Base-by-base conservation (phyloP, 2,797 vertebrate genomes). In the Microctenopoma stevenorrisi region DNA sequence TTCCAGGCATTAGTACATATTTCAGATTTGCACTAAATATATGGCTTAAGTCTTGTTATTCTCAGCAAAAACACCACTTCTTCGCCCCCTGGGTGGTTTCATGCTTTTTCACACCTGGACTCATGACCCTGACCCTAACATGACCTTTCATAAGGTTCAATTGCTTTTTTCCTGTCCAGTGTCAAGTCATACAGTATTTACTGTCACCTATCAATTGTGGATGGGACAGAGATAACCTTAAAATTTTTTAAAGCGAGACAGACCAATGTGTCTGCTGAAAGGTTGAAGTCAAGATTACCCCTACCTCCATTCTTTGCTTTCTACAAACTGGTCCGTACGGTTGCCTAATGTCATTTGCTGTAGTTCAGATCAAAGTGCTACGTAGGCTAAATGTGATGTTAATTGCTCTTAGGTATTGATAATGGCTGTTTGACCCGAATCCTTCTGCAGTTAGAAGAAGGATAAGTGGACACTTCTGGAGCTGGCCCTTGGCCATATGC, bases 331-430 rank as follows among this genome's bases (percentile, higher is more conserved):
- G 52, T 68, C 78, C 50, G 71, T 79, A 86, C 65, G 87, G 60
- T 66, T 79, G 51, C 53, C 63, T 89, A 86, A 91, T 90, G 72
- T 85, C 70, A 90, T 88, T 84, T 83, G 16, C 43, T 6, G 15
- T 44, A 80, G 76, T 75, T 68, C 48, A 68, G 63, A 84, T 85
- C 76, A 88, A 88, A 91, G 74, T 79, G 86, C 81, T 86, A 84
- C 9, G 54, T 84, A 60, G 72, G 80, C 79, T 84, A 76, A 89
- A 88, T 51, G 51, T 71, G 65, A 79, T 79, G 64, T 63, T 60
- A 86, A 81, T 84, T 73, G 69, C 80, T 64, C 73, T 73, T 37
- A 79, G 76, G 76, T 77, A 63, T 66, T 63, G 64, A 68, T 89
- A 84, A 90, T 83, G 72, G 48, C 70, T 76, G 47, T 84, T 74